These are phyloP conservation scores for Balaeniceps rex DNA, from an alignment of 2,113 vertebrate genomes.

Conservation along the genomic window DNA sequence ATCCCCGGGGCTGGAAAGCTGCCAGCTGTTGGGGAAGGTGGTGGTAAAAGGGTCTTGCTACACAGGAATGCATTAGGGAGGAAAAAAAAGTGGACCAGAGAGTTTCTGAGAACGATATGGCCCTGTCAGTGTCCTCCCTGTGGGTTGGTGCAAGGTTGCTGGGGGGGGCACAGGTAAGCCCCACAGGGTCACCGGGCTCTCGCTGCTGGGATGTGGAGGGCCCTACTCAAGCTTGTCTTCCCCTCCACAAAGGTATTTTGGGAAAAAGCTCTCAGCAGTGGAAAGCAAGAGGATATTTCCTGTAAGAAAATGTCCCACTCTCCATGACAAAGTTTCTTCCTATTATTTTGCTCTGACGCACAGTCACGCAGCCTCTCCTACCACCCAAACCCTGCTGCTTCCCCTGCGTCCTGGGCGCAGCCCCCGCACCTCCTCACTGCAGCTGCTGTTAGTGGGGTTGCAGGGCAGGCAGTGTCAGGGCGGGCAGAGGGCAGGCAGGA, in stretches of 20 bases:
- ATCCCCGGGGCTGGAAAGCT: background rate
- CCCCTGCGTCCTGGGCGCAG: background rate
- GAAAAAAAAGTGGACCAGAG: background rate
- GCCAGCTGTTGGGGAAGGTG: background rate
- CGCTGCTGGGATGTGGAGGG: background rate
- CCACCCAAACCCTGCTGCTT: background rate
- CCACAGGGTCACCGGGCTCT: background rate
- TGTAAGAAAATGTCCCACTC: background rate
- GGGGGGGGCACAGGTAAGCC: too few species aligned
- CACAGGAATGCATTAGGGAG: background rate
- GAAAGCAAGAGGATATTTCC: background rate
- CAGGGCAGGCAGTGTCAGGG: background rate
- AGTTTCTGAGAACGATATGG: background rate
- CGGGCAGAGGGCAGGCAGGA: background rate
- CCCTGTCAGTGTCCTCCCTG: background rate
- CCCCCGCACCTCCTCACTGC: background rate
- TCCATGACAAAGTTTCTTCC: background rate
- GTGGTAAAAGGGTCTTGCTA: background rate
- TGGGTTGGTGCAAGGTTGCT: background rate
- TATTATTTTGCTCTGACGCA: fast-evolving
- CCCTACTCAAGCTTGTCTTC: background rate
- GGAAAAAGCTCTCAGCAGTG: background rate
- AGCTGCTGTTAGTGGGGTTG: background rate
- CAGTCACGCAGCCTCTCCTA: background rate
- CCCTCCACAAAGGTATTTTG: background rate